A percentile compares a stretch with the other conserved stretches of the same genome.
Evolutionary conservation across 2,113 vertebrate species (phyloP).

Genomic region (Saguinus imperator): DNA sequence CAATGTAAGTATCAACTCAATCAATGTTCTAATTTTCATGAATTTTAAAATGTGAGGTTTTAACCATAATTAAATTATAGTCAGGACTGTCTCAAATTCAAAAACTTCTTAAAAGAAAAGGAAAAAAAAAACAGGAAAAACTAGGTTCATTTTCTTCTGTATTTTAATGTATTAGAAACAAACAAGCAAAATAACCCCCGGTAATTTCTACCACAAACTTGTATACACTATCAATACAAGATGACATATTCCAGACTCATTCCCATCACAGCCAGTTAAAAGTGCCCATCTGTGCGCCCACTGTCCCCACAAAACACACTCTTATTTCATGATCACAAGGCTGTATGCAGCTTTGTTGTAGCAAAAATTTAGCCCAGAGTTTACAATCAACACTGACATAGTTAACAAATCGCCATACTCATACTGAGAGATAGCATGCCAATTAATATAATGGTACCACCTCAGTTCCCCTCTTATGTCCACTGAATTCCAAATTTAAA

Average conservation of each 20-base stretch:
- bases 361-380: neutral
- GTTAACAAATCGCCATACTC: constrained; percentile 33
- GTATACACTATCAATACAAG: neutral
- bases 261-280: constrained; percentile 22
- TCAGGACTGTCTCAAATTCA: constrained; percentile 39
- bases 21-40: constrained; percentile 28
- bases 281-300: neutral
- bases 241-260: neutral
- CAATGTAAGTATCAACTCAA: constrained; percentile 34
- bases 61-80: constrained; percentile 23
- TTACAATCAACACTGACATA: constrained; percentile 20
- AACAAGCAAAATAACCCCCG: neutral
- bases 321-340: constrained; percentile 22
- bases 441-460: neutral
- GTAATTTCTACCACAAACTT: neutral
- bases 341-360: neutral
- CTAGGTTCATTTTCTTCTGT: neutral
- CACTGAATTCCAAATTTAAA: constrained; percentile 28
- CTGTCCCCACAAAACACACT: neutral
- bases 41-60: constrained; percentile 1
- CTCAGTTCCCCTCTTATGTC: neutral
- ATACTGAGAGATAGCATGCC: neutral
- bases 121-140: constrained; percentile 13
- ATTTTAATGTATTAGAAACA: constrained; percentile 56
- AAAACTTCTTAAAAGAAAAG: constrained; percentile 32